A percentile compares a stretch with the other conserved stretches of the same genome.
These are phyloP conservation scores for Seriola dumerili DNA, from an alignment of 2,113 vertebrate genomes.

Conservation along the genomic window DNA sequence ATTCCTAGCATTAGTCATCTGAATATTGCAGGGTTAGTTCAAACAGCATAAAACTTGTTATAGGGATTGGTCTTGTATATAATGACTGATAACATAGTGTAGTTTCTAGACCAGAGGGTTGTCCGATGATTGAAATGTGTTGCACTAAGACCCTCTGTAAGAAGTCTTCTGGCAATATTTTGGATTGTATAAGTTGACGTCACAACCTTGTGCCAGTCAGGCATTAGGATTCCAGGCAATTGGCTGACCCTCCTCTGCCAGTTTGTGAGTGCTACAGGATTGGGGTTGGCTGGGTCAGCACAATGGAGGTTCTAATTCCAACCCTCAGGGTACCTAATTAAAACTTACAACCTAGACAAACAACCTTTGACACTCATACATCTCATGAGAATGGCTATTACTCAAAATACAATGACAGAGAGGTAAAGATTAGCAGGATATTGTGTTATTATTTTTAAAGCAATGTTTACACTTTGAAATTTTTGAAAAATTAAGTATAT, in stretches of 20 bases:
- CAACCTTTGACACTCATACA: constrained; percentile 63
- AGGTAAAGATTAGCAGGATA: constrained; percentile 35
- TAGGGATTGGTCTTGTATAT: not conserved
- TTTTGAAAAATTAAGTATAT: not conserved
- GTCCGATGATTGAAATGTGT: not conserved
- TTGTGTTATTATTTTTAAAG: not conserved
- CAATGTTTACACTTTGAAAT: not conserved
- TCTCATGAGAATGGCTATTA: constrained; percentile 53
- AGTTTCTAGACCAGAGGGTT: not conserved
- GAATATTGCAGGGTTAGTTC: not conserved
- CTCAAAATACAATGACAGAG: constrained; percentile 55
- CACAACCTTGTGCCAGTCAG: constrained; percentile 35
- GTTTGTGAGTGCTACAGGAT: constrained; percentile 74
- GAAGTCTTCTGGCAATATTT: not conserved
- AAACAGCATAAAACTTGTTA: constrained; percentile 16
- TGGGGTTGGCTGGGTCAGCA: constrained; percentile 74
- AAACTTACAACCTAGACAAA: constrained; percentile 74
- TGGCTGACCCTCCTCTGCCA: constrained; percentile 61
- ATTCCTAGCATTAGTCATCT: constrained; percentile 2
- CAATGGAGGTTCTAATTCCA: constrained; percentile 71
- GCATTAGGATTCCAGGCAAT: constrained; percentile 71
- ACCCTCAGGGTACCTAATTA: constrained; percentile 77
- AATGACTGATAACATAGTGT: not conserved
- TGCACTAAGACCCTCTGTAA: not conserved
- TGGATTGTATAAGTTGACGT: constrained; percentile 43